Evolutionary conservation across 2,113 vertebrate species (phyloP).

Genomic region (Sander lucioperca): DNA sequence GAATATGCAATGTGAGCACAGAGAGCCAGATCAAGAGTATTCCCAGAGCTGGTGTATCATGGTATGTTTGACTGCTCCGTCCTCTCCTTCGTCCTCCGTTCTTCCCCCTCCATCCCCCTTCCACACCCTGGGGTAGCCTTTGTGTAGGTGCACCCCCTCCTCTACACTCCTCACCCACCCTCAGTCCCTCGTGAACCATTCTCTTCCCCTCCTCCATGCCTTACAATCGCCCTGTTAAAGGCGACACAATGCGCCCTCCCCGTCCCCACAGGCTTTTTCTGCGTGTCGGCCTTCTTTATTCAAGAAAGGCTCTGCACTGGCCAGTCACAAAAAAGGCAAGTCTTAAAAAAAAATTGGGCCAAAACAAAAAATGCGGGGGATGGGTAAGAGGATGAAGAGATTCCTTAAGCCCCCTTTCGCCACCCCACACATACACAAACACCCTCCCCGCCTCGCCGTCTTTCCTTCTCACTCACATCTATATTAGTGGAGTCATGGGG

Average conservation of each 20-base stretch:
- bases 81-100: constrained; percentile 59
- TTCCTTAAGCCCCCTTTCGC: constrained; percentile 56
- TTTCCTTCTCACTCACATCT: constrained; percentile 48
- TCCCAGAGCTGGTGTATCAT: constrained; percentile 68
- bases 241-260: constrained; percentile 75
- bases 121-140: constrained; percentile 81
- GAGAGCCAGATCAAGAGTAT: constrained; percentile 57
- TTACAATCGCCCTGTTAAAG: constrained; percentile 80
- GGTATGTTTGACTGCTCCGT: constrained; percentile 69
- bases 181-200: constrained; percentile 64
- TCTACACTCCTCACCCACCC: constrained; percentile 62
- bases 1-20: constrained; percentile 66
- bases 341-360: constrained; percentile 76
- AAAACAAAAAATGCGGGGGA: constrained; percentile 60
- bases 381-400: constrained; percentile 70
- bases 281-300: constrained; percentile 76
- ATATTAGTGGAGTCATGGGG: constrained; percentile 37
- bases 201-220: constrained; percentile 76
- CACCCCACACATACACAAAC: constrained; percentile 57
- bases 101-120: constrained; percentile 59
- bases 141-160: constrained; percentile 64
- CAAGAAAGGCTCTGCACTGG: constrained; percentile 76
- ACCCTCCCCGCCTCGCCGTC: constrained; percentile 29
- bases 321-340: constrained; percentile 83
- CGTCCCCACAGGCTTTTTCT: constrained; percentile 75